Evolutionary conservation across 2,113 vertebrate species (phyloP).

Genomic region (Thalassarche chlororhynchos): DNA sequence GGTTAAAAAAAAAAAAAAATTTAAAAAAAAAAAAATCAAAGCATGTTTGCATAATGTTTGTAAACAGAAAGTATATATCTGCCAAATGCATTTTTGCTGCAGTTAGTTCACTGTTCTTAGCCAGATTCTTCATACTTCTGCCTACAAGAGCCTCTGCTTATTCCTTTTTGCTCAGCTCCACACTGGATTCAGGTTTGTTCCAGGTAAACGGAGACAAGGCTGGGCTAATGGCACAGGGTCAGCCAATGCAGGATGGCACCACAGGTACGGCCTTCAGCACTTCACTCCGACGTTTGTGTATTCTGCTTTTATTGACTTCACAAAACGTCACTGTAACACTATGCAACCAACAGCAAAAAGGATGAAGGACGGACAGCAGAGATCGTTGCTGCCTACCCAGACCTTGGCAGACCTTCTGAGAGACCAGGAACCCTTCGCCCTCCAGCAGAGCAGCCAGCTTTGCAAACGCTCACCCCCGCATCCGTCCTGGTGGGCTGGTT

Average conservation of each 20-base stretch:
- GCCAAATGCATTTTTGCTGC: not conserved
- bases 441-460: not conserved
- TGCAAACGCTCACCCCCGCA: not conserved
- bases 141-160: not conserved
- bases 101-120: not conserved
- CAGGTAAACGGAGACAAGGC: not conserved
- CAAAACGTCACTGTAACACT: not conserved
- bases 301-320: not conserved
- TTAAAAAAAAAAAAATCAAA: not conserved
- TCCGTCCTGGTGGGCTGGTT: rapidly evolving
- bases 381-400: not conserved
- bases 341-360: not conserved
- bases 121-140: not conserved
- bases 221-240: not conserved
- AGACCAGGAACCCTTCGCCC: not conserved
- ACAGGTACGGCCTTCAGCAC: not conserved
- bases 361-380: not conserved
- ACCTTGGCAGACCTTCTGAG: not conserved
- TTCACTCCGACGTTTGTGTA: rapidly evolving
- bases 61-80: not conserved
- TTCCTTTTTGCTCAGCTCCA: not conserved
- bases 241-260: not conserved
- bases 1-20: not conserved
- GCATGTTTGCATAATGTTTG: not conserved
- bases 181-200: not conserved